phyloP scores from a whole-genome alignment of 2,797 vertebrate species.

The Nyctalus aviator region DNA sequence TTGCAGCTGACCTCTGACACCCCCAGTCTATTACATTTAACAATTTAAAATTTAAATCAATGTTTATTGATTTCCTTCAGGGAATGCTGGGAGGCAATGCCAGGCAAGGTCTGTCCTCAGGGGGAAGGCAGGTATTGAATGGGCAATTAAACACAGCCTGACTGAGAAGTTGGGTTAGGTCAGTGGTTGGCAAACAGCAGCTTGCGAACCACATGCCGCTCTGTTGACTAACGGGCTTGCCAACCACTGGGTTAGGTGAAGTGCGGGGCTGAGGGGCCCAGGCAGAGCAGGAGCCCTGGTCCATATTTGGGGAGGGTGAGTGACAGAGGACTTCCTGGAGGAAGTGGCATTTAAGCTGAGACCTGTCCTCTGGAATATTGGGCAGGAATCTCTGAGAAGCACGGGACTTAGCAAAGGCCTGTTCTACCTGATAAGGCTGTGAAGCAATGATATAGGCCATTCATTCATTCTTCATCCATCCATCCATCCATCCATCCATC shows the following conservation, averaged over 20 bases:
- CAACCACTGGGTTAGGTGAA: neutral
- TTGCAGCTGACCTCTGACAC: neutral
- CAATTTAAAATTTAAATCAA: too few relatives aligned
- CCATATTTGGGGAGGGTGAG: neutral
- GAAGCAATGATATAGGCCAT: neutral
- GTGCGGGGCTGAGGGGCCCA: neutral
- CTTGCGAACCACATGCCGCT: too few relatives aligned
- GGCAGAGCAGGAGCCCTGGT: neutral
- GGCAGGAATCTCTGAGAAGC: neutral
- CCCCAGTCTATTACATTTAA: neutral
- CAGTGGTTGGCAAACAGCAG: too few relatives aligned
- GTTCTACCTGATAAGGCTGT: neutral
- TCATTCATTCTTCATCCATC: neutral
- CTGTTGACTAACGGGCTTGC: too few relatives aligned
- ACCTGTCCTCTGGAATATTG: neutral
- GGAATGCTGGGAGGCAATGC: neutral
- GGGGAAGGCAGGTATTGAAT: neutral
- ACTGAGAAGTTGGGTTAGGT: neutral
- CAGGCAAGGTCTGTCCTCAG: neutral
- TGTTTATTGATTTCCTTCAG: neutral
- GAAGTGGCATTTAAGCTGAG: neutral
- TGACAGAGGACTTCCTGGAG: constrained; percentile 6
- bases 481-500: neutral
- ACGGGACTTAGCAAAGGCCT: neutral
- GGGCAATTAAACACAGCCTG: neutral